Evolutionary conservation across 2,888 invertebrate genomes (phyloP), one percentile per base, ranked within the genome.

Genomic region (Tyria jacobaeae): DNA sequence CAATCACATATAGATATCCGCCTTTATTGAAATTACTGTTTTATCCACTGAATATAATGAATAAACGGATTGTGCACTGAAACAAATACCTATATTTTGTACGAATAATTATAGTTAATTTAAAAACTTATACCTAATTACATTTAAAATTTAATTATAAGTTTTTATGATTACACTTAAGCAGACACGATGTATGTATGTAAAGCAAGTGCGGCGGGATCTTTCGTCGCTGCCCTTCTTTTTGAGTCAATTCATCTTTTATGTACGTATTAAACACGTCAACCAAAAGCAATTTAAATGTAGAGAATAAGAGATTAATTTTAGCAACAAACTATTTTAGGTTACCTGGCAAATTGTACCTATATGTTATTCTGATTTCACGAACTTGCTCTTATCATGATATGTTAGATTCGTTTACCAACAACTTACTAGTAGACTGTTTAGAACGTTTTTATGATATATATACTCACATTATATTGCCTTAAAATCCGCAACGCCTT

Each of bases 161-260:
- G 88, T 89, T 90, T 88, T 81, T 88, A 88, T 89, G 84, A 79
- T 84, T 85, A 88, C 72, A 79, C 55, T 72, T 87, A 85, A 84
- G 84, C 82, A 77, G 66, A 70, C 70, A 80, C 79, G 61, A 76
- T 14, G 21, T 78, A 65, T 14, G 21, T 78, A 65, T 80, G 75
- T 76, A 66, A 75, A 72, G 65, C 71, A 67, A 81, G 83, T 76
- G 70, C 68, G 73, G 76, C 62, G 67, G 62, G 70, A 17, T 44
- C 73, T 44, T 44, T 21, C 44, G 9, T 12, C 21, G 21, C 44
- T 74, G 73, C 83, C 82, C 82, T 71, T 82, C 74, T 81, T 80
- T 87, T 88, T 85, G 86, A 86, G 91, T 91, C 91, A 91, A 91
- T 91, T 91, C 85, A 84, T 85, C 75, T 79, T 82, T 81, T 81